phyloP scores from a whole-genome alignment of 2,888 invertebrate genomes.

The Leistus spinibarbis region DNA sequence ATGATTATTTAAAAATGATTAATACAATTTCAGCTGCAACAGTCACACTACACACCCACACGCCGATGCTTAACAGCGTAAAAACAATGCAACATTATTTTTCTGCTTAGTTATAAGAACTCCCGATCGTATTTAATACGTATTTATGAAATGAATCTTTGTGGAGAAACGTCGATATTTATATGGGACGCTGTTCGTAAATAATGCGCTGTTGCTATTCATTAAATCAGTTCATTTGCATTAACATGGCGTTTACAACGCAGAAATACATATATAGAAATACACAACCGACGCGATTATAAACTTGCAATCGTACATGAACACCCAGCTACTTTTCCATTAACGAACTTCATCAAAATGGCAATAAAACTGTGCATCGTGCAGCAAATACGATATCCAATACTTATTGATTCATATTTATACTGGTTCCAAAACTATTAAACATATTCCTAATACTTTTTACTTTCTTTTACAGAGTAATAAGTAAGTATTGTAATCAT shows the following conservation, averaged over 20 bases:
- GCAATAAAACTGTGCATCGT: no score
- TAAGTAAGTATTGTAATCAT: no score
- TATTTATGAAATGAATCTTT: no score
- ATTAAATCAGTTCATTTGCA: slow-evolving; percentile 40
- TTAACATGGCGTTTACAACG: slow-evolving; percentile 39
- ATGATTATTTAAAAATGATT: slow-evolving; percentile 38
- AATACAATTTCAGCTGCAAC: slow-evolving; percentile 23
- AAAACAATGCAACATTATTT: background rate
- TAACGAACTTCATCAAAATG: slow-evolving; percentile 24
- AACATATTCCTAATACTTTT: no score
- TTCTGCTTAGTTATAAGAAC: background rate
- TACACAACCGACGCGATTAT: slow-evolving; percentile 31
- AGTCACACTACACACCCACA: slow-evolving; percentile 7
- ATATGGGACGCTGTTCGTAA: slow-evolving; percentile 19
- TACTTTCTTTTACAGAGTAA: no score
- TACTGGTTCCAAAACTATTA: no score
- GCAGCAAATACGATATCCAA: no score
- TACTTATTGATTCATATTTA: no score
- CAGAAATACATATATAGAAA: slow-evolving; percentile 27
- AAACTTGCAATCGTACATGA: slow-evolving; percentile 31
- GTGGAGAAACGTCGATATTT: slow-evolving; percentile 18
- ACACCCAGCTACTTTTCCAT: slow-evolving; percentile 10
- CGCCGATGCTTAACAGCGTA: no score
- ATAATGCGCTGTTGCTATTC: slow-evolving; percentile 30
- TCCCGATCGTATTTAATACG: no score